Percentiles rank a stretch among this genome's conserved stretches.
Conservation (phyloP, 2,113 vertebrate species). For the Gasterosteus aculeatus region DNA sequence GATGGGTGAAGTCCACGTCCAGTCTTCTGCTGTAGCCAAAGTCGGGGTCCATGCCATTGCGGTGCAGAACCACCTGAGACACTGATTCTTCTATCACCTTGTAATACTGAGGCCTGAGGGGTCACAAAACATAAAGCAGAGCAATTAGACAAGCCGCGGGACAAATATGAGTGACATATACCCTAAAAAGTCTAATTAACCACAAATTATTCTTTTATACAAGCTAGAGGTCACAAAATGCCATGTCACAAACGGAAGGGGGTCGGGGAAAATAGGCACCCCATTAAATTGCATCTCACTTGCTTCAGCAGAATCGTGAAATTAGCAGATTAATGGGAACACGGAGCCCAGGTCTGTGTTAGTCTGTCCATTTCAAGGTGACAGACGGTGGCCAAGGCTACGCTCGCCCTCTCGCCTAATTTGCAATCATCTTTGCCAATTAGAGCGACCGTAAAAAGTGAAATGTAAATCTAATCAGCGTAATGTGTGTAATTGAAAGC, state of each 20-base stretch:
- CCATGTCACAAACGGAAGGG: conserved; percentile 57
- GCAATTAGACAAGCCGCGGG: conserved; percentile 63
- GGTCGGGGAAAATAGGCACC: conserved; percentile 60
- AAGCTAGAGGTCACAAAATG: conserved; percentile 76
- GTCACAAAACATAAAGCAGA: conserved; percentile 54
- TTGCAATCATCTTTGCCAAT: conserved; percentile 83
- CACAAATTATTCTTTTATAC: conserved; percentile 71
- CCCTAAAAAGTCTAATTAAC: conserved; percentile 69
- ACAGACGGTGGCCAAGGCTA: conserved; percentile 62
- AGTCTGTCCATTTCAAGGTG: conserved; percentile 79
- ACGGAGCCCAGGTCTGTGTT: conserved; percentile 44
- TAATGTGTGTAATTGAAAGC: conserved; percentile 82
- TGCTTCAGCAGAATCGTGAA: conserved; percentile 73
- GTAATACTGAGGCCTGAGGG: conserved; percentile 93
- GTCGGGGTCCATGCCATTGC: conserved; percentile 93
- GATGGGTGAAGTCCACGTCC: conserved; percentile 91
- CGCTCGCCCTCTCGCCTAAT: conserved; percentile 71
- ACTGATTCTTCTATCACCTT: conserved; percentile 97
- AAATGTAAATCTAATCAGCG: conserved; percentile 82
- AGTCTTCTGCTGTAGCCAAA: conserved; percentile 91
- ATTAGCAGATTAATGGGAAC: conserved; percentile 72
- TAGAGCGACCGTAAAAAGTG: conserved; percentile 75
- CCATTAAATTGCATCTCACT: conserved; percentile 77
- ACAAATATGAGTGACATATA: conserved; percentile 69
- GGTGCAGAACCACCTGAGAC: conserved; percentile 93